phyloP scores from a whole-genome alignment of 2,113 vertebrate genomes.

The Leiothrix lutea region DNA sequence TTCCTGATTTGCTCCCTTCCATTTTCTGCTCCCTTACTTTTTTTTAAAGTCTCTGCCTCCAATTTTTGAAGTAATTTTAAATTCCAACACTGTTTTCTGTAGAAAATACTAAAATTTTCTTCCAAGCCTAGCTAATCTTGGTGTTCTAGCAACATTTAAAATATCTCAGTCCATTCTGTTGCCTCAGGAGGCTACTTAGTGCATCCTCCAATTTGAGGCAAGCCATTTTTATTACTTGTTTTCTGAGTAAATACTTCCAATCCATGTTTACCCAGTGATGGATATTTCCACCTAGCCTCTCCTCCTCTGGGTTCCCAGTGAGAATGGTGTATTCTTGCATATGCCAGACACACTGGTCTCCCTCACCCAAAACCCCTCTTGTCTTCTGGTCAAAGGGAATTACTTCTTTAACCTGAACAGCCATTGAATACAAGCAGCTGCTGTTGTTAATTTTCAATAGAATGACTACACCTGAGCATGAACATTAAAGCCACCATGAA shows the following conservation, averaged over 20 bases:
- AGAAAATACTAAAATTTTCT: background rate
- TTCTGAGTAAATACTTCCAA: conserved; percentile 13
- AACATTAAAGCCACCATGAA: background rate
- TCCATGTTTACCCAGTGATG: background rate
- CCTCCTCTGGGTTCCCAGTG: background rate
- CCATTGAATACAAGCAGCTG: background rate
- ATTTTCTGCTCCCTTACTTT: background rate
- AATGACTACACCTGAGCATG: background rate
- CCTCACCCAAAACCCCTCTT: background rate
- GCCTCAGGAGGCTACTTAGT: background rate
- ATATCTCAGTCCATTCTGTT: background rate
- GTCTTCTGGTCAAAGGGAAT: background rate
- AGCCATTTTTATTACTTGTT: background rate
- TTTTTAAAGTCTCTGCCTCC: background rate
- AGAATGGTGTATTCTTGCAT: background rate
- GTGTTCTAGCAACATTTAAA: background rate
- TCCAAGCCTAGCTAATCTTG: background rate
- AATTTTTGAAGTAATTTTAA: background rate
- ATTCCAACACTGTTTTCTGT: background rate
- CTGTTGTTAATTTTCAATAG: background rate
- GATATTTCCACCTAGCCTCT: background rate
- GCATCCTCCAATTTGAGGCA: background rate
- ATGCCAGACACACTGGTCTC: background rate
- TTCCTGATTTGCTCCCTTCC: background rate
- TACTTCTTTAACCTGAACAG: background rate